Evolutionary conservation across 2,888 invertebrate genomes (phyloP).

Genomic region (Ommatoiulus sabulosus): DNA sequence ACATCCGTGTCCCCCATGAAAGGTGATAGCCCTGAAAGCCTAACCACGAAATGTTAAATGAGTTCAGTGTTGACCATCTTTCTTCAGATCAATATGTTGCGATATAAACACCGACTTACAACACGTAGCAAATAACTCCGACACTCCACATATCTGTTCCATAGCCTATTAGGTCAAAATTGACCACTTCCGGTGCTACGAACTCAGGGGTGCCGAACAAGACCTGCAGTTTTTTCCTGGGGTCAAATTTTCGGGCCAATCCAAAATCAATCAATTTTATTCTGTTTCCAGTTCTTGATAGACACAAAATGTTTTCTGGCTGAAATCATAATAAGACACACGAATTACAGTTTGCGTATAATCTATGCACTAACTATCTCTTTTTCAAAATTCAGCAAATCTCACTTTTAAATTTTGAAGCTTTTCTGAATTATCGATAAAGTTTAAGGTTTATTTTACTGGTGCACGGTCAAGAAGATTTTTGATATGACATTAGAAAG

Average conservation of each 20-base stretch:
- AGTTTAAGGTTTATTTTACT: too few relatives aligned
- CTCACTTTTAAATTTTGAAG: too few relatives aligned
- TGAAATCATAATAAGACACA: conserved; percentile 65
- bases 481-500: too few relatives aligned
- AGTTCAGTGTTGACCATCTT: neutral
- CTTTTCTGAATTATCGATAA: too few relatives aligned
- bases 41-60: conserved; percentile 60
- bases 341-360: too few relatives aligned
- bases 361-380: too few relatives aligned
- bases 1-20: conserved; percentile 98
- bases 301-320: conserved; percentile 98
- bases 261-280: conserved; percentile 99
- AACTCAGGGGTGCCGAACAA: conserved; percentile 99
- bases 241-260: conserved; percentile 90
- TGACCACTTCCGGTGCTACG: conserved; percentile 98
- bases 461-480: too few relatives aligned
- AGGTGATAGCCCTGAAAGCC: conserved; percentile 92
- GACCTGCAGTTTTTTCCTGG: conserved; percentile 86
- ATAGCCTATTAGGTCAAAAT: conserved; percentile 96
- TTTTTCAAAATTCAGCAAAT: too few relatives aligned
- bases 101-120: neutral
- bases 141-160: conserved; percentile 99
- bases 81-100: neutral
- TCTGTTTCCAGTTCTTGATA: conserved; percentile 95
- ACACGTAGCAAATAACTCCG: conserved; percentile 94